These are phyloP conservation scores for Sebastes matsubarae DNA, from an alignment of 2,797 vertebrate species.

Conservation along the genomic window DNA sequence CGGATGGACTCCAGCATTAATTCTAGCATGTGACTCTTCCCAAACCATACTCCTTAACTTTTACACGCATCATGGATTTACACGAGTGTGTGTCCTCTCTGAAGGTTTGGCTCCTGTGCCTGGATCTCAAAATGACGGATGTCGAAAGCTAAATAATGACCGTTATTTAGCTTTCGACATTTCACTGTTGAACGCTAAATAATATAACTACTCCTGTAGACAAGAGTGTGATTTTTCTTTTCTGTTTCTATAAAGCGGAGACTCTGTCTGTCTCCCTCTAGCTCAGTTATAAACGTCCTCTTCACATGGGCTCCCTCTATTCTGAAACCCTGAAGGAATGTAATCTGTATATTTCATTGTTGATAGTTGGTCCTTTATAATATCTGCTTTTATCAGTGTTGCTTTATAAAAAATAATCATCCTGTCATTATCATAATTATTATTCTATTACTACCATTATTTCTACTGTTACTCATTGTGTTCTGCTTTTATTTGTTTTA, in stretches of 20 bases:
- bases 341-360: conserved; percentile 82
- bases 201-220: conserved; percentile 25
- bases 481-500: conserved; percentile 50
- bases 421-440: conserved; percentile 47
- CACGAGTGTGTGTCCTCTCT: conserved; percentile 3
- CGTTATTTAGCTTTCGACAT: neutral
- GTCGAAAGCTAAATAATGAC: conserved; percentile 27
- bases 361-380: conserved; percentile 75
- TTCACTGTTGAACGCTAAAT: conserved; percentile 19
- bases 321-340: conserved; percentile 77
- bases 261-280: conserved; percentile 21
- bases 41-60: conserved; percentile 13
- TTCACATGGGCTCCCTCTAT: conserved; percentile 45
- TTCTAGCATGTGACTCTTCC: conserved; percentile 40
- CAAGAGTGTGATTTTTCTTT: conserved; percentile 30
- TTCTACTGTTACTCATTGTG: conserved; percentile 52
- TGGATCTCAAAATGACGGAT: conserved; percentile 36
- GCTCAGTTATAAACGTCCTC: conserved; percentile 57
- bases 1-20: conserved; percentile 23
- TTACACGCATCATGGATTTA: conserved; percentile 39
- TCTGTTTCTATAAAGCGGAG: conserved; percentile 15
- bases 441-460: conserved; percentile 55
- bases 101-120: conserved; percentile 22
- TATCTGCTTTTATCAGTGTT: conserved; percentile 80
- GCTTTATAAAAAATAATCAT: conserved; percentile 65